Evolutionary conservation across 2,797 vertebrate genomes (phyloP).

Genomic region (Decapterus maruadsi): DNA sequence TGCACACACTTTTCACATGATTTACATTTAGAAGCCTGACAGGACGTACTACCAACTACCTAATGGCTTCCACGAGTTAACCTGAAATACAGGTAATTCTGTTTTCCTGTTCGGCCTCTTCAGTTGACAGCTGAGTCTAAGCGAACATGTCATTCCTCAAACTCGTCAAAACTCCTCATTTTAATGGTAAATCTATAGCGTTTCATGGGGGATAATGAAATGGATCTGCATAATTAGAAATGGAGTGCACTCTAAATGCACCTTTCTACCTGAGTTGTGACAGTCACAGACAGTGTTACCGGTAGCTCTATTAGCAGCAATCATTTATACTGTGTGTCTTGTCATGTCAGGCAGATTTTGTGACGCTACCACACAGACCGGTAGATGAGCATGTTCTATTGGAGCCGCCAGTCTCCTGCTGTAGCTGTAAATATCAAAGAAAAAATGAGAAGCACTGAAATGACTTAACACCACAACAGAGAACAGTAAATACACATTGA

Average conservation of each 20-base stretch:
- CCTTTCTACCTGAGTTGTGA: neutral
- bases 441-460: conserved; percentile 28
- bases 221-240: conserved; percentile 26
- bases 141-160: too few species aligned
- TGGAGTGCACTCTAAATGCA: neutral
- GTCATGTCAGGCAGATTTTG: neutral
- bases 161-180: neutral
- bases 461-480: conserved; percentile 38
- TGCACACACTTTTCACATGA: too few species aligned
- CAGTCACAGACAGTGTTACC: neutral
- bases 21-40: neutral
- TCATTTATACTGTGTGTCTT: neutral
- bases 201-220: conserved; percentile 25
- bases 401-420: conserved; percentile 28
- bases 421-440: conserved; percentile 36
- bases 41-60: neutral
- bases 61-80: neutral
- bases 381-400: neutral
- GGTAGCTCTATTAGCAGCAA: neutral
- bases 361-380: conserved; percentile 5
- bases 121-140: too few species aligned
- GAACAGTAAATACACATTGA: conserved; percentile 49
- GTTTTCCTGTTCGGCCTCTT: neutral
- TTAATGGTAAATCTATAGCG: conserved; percentile 11
- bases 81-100: neutral